Evolutionary conservation across 1,140 invertebrate genomes (phyloP), one percentile per base, ranked within the genome.

Genomic region (Grapholita molesta): DNA sequence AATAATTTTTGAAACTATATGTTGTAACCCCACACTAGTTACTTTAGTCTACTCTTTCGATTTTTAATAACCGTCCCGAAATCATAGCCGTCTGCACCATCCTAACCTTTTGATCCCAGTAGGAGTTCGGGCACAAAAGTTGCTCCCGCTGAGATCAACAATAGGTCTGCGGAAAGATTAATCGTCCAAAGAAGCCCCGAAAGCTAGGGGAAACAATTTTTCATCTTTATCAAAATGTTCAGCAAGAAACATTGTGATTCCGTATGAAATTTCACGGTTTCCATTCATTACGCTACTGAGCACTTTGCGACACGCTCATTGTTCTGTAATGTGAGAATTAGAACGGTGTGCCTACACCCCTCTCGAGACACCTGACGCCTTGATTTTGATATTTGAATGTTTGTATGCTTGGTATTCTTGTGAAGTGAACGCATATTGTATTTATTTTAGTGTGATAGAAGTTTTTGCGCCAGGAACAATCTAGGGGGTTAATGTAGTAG

Each of bases 161-260:
- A 89, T 86, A 86, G 84, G 80, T 84, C 73, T 72, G 77, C 76
- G 74, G 79, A 81, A 89, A 90, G 87, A 90, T 90, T 90, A 87
- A 90, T 90, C 84, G 87, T 84, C 78, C 72, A 75, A 80, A 83
- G 84, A 82, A 85, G 73, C 81, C 83, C 79, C 78, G 78, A 83
- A 88, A 84, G 82, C 83, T 77, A 71, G 64, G 75, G 77, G 76
- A 79, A 84, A 86, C 77, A 87, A 88, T 87, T 89, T 89, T 88
- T 89, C 86, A 89, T 89, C 78, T 88, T 88, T 88, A 89, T 88
- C 86, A 89, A 88, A 88, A 86, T 73, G 77, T 79, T 82, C 71
- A 76, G 73, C 33, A 70, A 61, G 69, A 67, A 38, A 67, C 66
- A 53, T 53, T 28, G 55, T 30, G 2, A 55, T 55, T 2, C 11